Evolutionary conservation across 2,797 vertebrate species (phyloP).

Genomic region (Anabacerthia variegaticeps): DNA sequence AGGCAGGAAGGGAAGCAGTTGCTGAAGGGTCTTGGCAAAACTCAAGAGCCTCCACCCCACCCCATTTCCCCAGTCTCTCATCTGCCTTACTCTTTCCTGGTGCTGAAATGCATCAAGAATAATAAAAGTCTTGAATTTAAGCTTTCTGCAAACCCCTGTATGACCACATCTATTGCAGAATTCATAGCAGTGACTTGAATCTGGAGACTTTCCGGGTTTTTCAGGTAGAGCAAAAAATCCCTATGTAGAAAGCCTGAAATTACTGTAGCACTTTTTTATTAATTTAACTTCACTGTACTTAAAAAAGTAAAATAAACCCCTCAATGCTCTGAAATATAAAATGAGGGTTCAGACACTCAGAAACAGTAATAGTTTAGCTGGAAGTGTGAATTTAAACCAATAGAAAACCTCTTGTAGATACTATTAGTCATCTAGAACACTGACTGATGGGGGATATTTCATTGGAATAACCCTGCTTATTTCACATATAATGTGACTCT

Average conservation of each 20-base stretch:
- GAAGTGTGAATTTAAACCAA: background rate
- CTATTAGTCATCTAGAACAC: background rate
- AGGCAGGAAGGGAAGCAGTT: background rate
- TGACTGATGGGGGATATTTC: background rate
- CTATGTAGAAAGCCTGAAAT: background rate
- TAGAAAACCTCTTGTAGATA: background rate
- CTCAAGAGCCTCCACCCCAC: background rate
- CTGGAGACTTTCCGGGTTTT: background rate
- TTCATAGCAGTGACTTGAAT: background rate
- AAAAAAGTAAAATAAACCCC: background rate
- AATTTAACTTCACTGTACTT: background rate
- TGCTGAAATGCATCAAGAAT: background rate
- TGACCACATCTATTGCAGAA: background rate
- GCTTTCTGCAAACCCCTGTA: background rate
- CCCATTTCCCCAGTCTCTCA: background rate
- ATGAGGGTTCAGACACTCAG: background rate
- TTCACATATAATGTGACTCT: background rate
- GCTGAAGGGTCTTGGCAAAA: background rate
- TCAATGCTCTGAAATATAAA: background rate
- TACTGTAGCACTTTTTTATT: background rate
- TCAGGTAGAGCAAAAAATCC: background rate
- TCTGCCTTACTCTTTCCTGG: background rate
- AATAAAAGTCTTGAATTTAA: background rate
- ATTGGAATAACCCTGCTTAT: background rate
- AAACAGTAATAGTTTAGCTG: background rate